These are phyloP conservation scores for Nephrocerus scutellatus DNA, from an alignment of 2,888 invertebrate species.

Conservation along the genomic window DNA sequence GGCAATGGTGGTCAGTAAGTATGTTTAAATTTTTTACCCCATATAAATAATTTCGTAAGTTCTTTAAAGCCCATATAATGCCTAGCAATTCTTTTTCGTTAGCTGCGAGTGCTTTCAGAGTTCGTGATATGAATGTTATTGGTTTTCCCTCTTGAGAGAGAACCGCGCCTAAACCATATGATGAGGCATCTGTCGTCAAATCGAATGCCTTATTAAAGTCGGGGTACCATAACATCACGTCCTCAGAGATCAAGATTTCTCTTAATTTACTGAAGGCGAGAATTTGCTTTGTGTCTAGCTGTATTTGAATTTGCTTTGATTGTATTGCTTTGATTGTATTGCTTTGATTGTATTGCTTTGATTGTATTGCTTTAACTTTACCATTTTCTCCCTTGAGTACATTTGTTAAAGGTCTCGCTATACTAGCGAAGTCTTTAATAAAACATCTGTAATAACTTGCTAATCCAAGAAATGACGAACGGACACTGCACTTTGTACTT, in stretches of 20 bases:
- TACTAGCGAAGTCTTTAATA: too few species aligned
- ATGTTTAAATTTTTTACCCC: conserved; percentile 27
- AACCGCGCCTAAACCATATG: conserved; percentile 28
- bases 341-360: too few species aligned
- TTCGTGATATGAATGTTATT: conserved; percentile 31
- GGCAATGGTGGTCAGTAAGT: conserved; percentile 21
- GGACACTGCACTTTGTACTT: too few species aligned
- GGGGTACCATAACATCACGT: conserved; percentile 13
- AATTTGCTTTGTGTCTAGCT: conserved; percentile 7
- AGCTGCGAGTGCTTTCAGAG: conserved; percentile 23
- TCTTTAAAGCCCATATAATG: conserved; percentile 36
- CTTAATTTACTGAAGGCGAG: conserved; percentile 15
- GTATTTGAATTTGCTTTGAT: conserved; percentile 7
- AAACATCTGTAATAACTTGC: too few species aligned
- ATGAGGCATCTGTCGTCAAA: conserved; percentile 31
- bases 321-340: too few species aligned
- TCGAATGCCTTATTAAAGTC: conserved; percentile 17
- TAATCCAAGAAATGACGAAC: too few species aligned
- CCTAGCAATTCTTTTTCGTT: conserved; percentile 38
- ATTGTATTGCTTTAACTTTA: too few species aligned
- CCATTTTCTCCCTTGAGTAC: too few species aligned
- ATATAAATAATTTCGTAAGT: conserved; percentile 37
- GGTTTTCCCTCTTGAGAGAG: conserved; percentile 29
- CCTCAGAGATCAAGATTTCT: conserved; percentile 10
- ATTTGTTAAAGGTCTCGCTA: too few species aligned